Conservation (phyloP, 2,888 invertebrate species). For the Polydrusus pterygomalis region DNA sequence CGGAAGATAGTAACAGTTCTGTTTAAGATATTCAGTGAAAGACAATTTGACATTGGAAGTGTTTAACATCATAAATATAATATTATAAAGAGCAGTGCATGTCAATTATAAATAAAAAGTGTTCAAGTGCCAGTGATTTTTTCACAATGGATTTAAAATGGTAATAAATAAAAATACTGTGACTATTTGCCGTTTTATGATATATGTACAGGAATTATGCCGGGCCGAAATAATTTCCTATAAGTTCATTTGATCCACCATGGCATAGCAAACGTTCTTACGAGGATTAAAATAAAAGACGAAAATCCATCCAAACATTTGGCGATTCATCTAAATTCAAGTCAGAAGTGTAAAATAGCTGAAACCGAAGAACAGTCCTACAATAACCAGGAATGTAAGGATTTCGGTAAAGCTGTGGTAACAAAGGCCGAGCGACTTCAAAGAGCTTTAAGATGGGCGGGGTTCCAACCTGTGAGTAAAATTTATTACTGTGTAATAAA, state of each 20-base stretch:
- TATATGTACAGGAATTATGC: too few relatives aligned
- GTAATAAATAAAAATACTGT: too few relatives aligned
- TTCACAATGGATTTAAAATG: too few relatives aligned
- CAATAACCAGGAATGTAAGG: slow-evolving; percentile 43
- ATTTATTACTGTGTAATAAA: slow-evolving; percentile 54
- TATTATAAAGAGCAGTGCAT: neutral
- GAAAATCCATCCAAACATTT: slow-evolving; percentile 20
- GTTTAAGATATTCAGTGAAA: neutral
- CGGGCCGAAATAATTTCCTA: neutral
- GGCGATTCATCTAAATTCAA: slow-evolving; percentile 30
- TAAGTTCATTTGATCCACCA: neutral
- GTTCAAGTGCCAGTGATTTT: too few relatives aligned
- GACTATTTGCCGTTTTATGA: neutral
- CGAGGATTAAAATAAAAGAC: slow-evolving; percentile 22
- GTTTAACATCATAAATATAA: neutral
- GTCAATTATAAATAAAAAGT: too few relatives aligned
- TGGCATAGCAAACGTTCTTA: slow-evolving; percentile 9
- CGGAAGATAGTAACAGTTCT: neutral
- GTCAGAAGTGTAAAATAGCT: slow-evolving; percentile 41
- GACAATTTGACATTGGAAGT: neutral
- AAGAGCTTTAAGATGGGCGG: slow-evolving; percentile 75
- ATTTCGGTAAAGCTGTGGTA: slow-evolving; percentile 69
- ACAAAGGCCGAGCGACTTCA: slow-evolving; percentile 75
- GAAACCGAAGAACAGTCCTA: slow-evolving; percentile 33
- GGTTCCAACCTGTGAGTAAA: slow-evolving; percentile 75